Base-by-base conservation (phyloP, 2,888 invertebrate genomes). In the Salticus scenicus region DNA sequence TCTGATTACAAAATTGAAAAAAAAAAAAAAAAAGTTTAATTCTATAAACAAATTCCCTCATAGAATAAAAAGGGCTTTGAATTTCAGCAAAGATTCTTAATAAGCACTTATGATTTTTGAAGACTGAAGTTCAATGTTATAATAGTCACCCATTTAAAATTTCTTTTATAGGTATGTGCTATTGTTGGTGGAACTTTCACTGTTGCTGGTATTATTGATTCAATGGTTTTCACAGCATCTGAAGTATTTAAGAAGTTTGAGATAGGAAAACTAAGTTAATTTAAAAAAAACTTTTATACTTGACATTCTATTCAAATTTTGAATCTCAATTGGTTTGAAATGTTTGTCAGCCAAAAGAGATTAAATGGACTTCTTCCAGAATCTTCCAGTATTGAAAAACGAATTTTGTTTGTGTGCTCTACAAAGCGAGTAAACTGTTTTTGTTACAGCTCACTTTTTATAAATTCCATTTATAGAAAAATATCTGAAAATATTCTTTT, bases 111-210 rank as follows among this genome's bases (percentile, higher is more conserved):
- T n/a, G n/a, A n/a, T n/a, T n/a, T n/a, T n/a, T n/a, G n/a, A n/a
- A n/a, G n/a, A n/a, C n/a, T n/a, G n/a, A n/a, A n/a, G n/a, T n/a
- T n/a, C n/a, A n/a, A n/a, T n/a, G n/a, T n/a, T n/a, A n/a, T n/a
- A n/a, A n/a, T n/a, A n/a, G n/a, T n/a, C n/a, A n/a, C n/a, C n/a
- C n/a, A n/a, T n/a, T n/a, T n/a, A n/a, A n/a, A n/a, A n/a, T 78
- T 41, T 82, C 66, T 82, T 83, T 89, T 89, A 20, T 90, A 93
- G 92, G 90, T 93, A 14, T 93, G 93, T 90, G 93, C 93, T 17
- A 93, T 93, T 74, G 91, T 93, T 73, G 93, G 93, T 51, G 93
- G 93, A 73, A 93, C 93, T 0, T 93, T 93, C 89, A 93, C 93
- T 4, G 93, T 93, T 1, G 93, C 93, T 28, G 93, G 93, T 12